These are phyloP conservation scores for Mionectes olivaceus DNA, from an alignment of 2,797 vertebrate species.

Conservation along the genomic window DNA sequence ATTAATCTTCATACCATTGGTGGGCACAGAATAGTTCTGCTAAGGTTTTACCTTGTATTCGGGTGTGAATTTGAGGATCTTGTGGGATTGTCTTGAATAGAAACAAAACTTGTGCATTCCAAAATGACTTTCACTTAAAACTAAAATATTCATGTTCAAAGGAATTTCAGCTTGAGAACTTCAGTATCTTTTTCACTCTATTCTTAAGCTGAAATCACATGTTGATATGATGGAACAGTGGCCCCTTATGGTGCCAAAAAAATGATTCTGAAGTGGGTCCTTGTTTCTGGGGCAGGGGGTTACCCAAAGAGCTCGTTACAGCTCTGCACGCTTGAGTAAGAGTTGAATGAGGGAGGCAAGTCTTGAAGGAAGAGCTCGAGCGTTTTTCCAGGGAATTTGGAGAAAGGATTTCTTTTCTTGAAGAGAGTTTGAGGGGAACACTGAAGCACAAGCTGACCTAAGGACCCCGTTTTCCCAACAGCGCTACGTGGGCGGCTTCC, in stretches of 20 bases:
- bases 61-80: neutral
- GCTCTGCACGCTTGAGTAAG: neutral
- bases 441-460: conserved; percentile 22
- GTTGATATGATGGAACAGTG: neutral
- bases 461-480: conserved; percentile 67
- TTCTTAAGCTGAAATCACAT: neutral
- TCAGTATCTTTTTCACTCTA: neutral
- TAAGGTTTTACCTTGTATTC: neutral
- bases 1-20: neutral
- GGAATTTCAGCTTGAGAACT: neutral
- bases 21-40: neutral
- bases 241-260: neutral
- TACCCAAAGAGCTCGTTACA: neutral
- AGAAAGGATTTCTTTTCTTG: too few relatives aligned
- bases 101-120: neutral
- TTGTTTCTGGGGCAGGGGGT: neutral
- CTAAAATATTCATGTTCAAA: neutral
- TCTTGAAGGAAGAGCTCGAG: neutral
- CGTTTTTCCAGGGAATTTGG: neutral
- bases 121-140: neutral
- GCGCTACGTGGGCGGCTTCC: conserved; percentile 82
- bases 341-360: neutral
- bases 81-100: neutral
- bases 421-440: neutral
- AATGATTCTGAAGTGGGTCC: fast-evolving